phyloP scores from a whole-genome alignment of 2,113 vertebrate species.

The Camelus bactrianus region DNA sequence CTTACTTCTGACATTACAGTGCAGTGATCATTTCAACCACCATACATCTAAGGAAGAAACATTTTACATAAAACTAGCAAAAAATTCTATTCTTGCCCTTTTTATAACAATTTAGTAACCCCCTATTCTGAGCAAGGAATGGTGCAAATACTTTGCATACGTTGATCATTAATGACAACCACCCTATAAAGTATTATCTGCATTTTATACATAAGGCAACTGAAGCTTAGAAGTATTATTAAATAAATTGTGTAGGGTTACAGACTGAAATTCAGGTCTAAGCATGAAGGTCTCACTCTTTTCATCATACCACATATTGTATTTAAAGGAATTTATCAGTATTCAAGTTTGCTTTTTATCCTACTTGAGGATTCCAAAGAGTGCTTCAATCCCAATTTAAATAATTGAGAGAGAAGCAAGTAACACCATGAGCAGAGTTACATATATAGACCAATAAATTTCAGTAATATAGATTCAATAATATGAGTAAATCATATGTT shows the following conservation, averaged over 20 bases:
- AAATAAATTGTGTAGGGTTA: neutral
- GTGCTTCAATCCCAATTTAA: neutral
- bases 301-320: neutral
- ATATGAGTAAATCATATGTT: neutral
- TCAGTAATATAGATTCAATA: neutral
- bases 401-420: neutral
- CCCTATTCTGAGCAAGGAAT: neutral
- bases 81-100: conserved; percentile 28
- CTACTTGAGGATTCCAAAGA: neutral
- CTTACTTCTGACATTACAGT: neutral
- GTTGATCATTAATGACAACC: neutral
- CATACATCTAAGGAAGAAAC: neutral
- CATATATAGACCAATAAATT: neutral
- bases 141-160: neutral
- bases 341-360: conserved; percentile 9
- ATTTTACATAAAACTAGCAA: conserved; percentile 34
- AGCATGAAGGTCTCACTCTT: neutral
- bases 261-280: neutral
- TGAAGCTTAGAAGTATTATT: neutral
- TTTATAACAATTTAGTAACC: neutral
- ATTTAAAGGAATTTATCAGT: conserved; percentile 6
- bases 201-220: neutral
- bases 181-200: neutral
- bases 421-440: neutral
- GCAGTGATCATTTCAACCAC: neutral